Evolutionary conservation across 2,113 vertebrate species (phyloP).

Genomic region (Gadus chalcogrammus): DNA sequence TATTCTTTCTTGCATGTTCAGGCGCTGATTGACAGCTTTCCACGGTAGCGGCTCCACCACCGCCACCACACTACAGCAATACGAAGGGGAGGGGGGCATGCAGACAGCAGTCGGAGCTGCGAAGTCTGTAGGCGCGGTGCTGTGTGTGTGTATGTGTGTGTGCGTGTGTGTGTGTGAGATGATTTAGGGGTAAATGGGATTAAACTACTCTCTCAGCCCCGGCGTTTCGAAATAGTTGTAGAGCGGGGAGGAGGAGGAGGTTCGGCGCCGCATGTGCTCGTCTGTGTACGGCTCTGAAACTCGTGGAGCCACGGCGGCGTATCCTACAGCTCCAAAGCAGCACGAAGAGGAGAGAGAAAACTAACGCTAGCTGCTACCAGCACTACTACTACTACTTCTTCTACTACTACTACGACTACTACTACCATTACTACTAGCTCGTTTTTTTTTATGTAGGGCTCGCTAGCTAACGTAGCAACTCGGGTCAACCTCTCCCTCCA

Average conservation of each 20-base stretch:
- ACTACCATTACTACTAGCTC: neutral
- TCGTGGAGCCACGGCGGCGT: conserved; percentile 19
- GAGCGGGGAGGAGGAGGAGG: neutral
- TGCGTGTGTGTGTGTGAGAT: no score
- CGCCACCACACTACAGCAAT: conserved; percentile 3
- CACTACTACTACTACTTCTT: no score
- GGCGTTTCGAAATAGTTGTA: conserved; percentile 35
- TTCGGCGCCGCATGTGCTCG: conserved; percentile 48
- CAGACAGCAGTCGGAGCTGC: conserved; percentile 17
- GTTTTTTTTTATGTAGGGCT: neutral
- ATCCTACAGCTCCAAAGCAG: neutral
- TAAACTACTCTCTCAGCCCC: conserved; percentile 41
- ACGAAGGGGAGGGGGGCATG: conserved; percentile 16
- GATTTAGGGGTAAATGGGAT: conserved; percentile 50
- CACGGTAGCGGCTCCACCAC: conserved; percentile 50
- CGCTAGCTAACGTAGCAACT: neutral
- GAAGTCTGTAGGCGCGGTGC: conserved; percentile 17
- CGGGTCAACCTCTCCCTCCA: conserved; percentile 38
- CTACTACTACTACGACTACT: no score
- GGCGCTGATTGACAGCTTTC: conserved; percentile 60
- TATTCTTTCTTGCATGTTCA: conserved; percentile 33
- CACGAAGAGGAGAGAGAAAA: neutral
- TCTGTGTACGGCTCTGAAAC: conserved; percentile 35
- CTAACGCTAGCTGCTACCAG: neutral
- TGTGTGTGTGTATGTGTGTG: neutral